Evolutionary conservation across 92 coral and sea anemone genomes (phyloP), one percentile per base, ranked within the genome.

Genomic region (Palythoa caribaeorum): DNA sequence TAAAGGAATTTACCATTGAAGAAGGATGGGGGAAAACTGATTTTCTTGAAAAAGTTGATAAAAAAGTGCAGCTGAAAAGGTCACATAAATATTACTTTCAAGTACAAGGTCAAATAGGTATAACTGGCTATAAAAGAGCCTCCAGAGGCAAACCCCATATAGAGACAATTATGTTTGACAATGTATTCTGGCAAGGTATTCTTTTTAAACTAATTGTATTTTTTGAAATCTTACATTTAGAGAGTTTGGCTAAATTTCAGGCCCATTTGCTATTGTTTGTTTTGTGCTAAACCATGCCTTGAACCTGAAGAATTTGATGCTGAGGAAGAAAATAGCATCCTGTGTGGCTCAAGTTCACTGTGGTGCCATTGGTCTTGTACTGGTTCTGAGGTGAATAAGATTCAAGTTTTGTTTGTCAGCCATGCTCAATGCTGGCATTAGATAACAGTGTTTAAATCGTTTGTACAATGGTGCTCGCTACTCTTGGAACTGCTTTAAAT

Each of bases 341-440:
- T 88, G 80, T 84, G 89, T 52, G 92, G 88, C 39, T 84, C 86
- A 57, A 85, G 94, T 72, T 54, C 76, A 20, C 28, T 57, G 36
- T 91, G 91, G 91, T 81, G 65, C 62, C 93, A 87, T 77, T 87
- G 91, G 84, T 89, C 73, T n/a, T 91, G 90, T 76, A 21, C 78
- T 75, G 80, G 80, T 50, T 76, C 80, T 51, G 80, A n/a, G 21
- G 80, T 50, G 90, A 88, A 16, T 72, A 73, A 62, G 35, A 60
- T 51, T 68, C 78, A 71, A 71, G 88, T 84, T 84, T 84, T 84
- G 88, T 84, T 71, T 84, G 79, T 63, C 88, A 73, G 88, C 36
- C 80, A 72, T 84, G 88, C 88, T 84, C 80, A 71, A 55, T 72
- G 88, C 88, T 84, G 54, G 88, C 88, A 69, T 84, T 71, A 84